A percentile compares a stretch with the other conserved stretches of the same genome.
Conservation (phyloP, 2,113 vertebrate species). For the Gadus chalcogrammus region DNA sequence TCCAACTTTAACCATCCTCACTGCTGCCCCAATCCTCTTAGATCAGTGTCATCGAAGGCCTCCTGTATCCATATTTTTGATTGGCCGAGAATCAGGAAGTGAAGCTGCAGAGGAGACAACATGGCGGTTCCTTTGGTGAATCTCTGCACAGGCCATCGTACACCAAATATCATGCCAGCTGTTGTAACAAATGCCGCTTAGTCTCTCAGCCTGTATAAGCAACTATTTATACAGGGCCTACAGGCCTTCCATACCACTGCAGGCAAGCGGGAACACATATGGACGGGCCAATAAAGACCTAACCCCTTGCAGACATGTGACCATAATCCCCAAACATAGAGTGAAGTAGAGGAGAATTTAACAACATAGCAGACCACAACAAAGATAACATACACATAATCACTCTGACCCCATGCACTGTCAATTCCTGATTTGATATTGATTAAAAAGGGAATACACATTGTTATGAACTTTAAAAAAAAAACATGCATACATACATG, state of each 20-base stretch:
- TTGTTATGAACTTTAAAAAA: too few relatives aligned
- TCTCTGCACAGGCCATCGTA: slow-evolving; percentile 59
- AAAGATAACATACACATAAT: slow-evolving; percentile 53
- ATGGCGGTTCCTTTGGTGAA: slow-evolving; percentile 52
- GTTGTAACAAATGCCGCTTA: slow-evolving; percentile 71
- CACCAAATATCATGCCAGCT: slow-evolving; percentile 64
- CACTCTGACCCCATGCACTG: slow-evolving; percentile 39
- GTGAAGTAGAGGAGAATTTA: slow-evolving; percentile 52
- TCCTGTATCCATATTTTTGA: not conserved
- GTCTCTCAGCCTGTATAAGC: slow-evolving; percentile 50
- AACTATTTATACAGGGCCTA: slow-evolving; percentile 70
- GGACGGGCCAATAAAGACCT: slow-evolving; percentile 64
- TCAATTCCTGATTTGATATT: slow-evolving; percentile 49
- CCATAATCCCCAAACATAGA: slow-evolving; percentile 62
- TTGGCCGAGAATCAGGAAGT: slow-evolving; percentile 3
- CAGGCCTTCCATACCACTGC: slow-evolving; percentile 68
- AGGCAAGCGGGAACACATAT: slow-evolving; percentile 56
- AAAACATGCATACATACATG: too few relatives aligned
- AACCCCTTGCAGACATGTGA: slow-evolving; percentile 63
- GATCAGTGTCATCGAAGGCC: too few relatives aligned
- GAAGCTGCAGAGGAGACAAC: slow-evolving; percentile 16
- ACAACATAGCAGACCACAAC: slow-evolving; percentile 52
- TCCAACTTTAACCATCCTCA: too few relatives aligned
- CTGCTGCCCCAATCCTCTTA: too few relatives aligned
- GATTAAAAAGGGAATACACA: slow-evolving; percentile 24